Conservation (phyloP, 2,888 invertebrate species). For the Sturmia bella region DNA sequence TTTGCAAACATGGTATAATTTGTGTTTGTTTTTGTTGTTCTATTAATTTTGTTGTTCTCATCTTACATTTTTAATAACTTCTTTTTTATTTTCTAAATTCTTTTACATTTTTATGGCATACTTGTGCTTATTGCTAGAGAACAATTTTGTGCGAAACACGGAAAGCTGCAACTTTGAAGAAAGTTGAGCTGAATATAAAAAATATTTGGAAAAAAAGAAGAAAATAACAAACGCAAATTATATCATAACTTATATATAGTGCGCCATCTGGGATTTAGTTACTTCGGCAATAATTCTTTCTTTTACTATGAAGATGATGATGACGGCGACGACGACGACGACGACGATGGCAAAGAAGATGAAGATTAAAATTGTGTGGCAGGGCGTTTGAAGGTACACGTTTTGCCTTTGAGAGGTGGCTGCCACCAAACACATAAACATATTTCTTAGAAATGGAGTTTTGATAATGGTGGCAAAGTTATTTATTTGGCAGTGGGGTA, state of each 20-base stretch:
- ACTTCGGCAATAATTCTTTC: constrained; percentile 72
- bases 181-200: constrained; percentile 45
- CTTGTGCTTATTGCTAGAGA: constrained; percentile 65
- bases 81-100: constrained; percentile 68
- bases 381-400: constrained; percentile 29
- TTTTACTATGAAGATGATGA: constrained; percentile 59
- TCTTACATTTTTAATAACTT: constrained; percentile 46
- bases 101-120: constrained; percentile 68
- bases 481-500: constrained; percentile 7
- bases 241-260: constrained; percentile 74
- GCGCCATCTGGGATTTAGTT: constrained; percentile 81
- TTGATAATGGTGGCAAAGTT: constrained; percentile 54
- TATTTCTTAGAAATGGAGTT: constrained; percentile 60
- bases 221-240: constrained; percentile 70
- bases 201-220: constrained; percentile 29
- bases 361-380: not conserved
- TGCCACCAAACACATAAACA: constrained; percentile 43
- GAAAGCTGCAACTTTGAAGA: constrained; percentile 53
- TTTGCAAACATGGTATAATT: constrained; percentile 51
- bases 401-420: constrained; percentile 75
- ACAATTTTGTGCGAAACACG: constrained; percentile 54
- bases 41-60: constrained; percentile 20
- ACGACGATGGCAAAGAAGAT: not conserved
- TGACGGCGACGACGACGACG: constrained; percentile 15
- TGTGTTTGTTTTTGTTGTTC: constrained; percentile 11